These are phyloP conservation scores for Oryzias melastigma DNA, from an alignment of 2,113 vertebrate species.

Conservation along the genomic window DNA sequence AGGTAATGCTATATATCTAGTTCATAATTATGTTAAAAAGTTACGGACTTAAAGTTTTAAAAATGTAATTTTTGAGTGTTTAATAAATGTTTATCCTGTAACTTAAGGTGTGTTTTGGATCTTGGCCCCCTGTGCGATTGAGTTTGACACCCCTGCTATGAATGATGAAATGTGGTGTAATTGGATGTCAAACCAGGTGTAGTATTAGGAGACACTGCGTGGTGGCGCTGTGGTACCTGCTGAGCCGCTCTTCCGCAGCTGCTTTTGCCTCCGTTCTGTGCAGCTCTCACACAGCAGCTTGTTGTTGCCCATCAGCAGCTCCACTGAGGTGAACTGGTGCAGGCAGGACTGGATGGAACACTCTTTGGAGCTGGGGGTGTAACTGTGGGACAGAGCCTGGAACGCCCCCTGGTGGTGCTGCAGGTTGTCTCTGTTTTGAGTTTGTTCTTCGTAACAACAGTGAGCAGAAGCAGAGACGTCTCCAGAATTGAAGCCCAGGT, in stretches of 20 bases:
- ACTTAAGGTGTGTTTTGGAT: too few relatives aligned
- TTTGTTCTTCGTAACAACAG: conserved; percentile 60
- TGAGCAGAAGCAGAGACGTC: conserved; percentile 62
- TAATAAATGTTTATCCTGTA: too few relatives aligned
- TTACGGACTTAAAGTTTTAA: too few relatives aligned
- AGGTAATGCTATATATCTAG: too few relatives aligned
- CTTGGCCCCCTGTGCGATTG: too few relatives aligned
- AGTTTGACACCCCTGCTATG: too few relatives aligned
- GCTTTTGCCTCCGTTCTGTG: conserved; percentile 83
- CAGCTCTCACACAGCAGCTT: conserved; percentile 95
- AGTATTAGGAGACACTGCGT: too few relatives aligned
- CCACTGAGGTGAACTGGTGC: conserved; percentile 94
- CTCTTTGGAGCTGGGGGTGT: conserved; percentile 91
- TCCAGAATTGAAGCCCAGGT: conserved; percentile 64
- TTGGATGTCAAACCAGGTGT: too few relatives aligned
- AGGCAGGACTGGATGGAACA: conserved; percentile 98
- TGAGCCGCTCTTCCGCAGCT: conserved; percentile 77
- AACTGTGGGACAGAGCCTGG: conserved; percentile 91
- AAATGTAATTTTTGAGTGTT: too few relatives aligned
- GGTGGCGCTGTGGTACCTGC: conserved; percentile 74
- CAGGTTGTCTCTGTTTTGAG: conserved; percentile 48
- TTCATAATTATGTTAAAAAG: too few relatives aligned
- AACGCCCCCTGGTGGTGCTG: conserved; percentile 85
- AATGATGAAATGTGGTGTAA: too few relatives aligned
- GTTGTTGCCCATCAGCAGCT: conserved; percentile 97